These are phyloP conservation scores for Carpatolechia fugitivella DNA, from an alignment of 2,888 invertebrate genomes.

Conservation along the genomic window DNA sequence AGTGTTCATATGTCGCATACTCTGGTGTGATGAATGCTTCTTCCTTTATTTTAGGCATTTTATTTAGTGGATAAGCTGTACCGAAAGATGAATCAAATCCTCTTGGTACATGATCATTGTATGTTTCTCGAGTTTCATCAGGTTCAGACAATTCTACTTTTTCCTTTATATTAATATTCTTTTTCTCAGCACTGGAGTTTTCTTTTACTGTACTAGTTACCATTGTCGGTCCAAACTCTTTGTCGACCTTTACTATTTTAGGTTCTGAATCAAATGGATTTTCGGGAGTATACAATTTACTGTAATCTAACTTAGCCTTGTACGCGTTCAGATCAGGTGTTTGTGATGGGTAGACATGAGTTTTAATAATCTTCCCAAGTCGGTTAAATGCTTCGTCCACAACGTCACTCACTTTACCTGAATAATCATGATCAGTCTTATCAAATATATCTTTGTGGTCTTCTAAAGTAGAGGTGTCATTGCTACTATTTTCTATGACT, in stretches of 20 bases:
- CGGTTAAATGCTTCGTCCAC: constrained; percentile 41
- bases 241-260: constrained; percentile 17
- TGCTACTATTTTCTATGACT: neutral
- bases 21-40: constrained; percentile 27
- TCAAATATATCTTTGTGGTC: neutral
- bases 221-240: constrained; percentile 6
- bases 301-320: constrained; percentile 35
- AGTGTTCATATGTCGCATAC: constrained; percentile 30
- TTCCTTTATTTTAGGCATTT: constrained; percentile 22
- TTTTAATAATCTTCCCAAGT: constrained; percentile 42
- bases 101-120: neutral
- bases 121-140: neutral
- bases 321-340: constrained; percentile 34
- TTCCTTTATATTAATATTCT: neutral
- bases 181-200: neutral
- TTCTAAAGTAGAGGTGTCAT: neutral
- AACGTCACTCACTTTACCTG: constrained; percentile 26
- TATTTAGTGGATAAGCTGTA: constrained; percentile 27
- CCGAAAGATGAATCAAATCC: constrained; percentile 22
- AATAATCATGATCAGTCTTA: constrained; percentile 10
- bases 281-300: constrained; percentile 30
- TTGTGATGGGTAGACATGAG: constrained; percentile 45
- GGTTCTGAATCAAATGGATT: constrained; percentile 20
- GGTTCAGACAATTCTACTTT: neutral
- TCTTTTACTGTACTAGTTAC: neutral